Evolutionary conservation across 2,888 invertebrate species (phyloP).

Genomic region (Laothoe populi): DNA sequence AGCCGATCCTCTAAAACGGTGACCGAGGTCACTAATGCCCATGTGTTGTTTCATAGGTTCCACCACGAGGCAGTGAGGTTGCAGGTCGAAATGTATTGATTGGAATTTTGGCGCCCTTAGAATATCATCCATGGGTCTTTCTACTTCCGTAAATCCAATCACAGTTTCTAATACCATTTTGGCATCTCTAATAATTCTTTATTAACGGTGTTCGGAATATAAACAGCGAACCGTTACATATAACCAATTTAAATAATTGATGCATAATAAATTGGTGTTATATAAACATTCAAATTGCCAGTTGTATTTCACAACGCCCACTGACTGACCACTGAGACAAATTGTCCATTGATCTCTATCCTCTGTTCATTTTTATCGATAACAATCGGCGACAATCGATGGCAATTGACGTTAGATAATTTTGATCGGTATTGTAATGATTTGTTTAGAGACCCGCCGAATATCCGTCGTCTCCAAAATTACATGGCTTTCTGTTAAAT

Average conservation of each 20-base stretch:
- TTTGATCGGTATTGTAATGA: constrained; percentile 9
- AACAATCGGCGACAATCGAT: constrained; percentile 10
- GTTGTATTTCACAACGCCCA: constrained; percentile 16
- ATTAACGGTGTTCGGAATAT: neutral
- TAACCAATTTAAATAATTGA: constrained; percentile 22
- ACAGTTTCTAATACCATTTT: neutral
- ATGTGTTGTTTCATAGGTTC: too few species aligned
- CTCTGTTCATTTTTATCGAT: constrained; percentile 21
- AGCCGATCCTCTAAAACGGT: too few species aligned
- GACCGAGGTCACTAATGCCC: too few species aligned
- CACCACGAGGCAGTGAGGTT: too few species aligned
- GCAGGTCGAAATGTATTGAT: too few species aligned
- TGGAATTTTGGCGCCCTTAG: too few species aligned
- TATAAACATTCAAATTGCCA: constrained; percentile 14
- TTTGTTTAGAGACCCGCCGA: neutral
- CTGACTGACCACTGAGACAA: constrained; percentile 1
- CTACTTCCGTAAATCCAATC: too few species aligned
- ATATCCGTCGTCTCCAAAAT: neutral
- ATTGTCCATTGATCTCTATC: constrained; percentile 8
- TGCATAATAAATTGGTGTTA: constrained; percentile 22
- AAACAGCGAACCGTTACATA: constrained; percentile 14
- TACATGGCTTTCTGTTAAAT: neutral
- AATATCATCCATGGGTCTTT: neutral
- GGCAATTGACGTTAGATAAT: constrained; percentile 6
- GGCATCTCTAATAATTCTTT: constrained; percentile 11